A percentile compares a stretch with the other conserved stretches of the same genome.
Evolutionary conservation across 1,140 invertebrate genomes (phyloP).

Genomic region (Orussus abietinus): DNA sequence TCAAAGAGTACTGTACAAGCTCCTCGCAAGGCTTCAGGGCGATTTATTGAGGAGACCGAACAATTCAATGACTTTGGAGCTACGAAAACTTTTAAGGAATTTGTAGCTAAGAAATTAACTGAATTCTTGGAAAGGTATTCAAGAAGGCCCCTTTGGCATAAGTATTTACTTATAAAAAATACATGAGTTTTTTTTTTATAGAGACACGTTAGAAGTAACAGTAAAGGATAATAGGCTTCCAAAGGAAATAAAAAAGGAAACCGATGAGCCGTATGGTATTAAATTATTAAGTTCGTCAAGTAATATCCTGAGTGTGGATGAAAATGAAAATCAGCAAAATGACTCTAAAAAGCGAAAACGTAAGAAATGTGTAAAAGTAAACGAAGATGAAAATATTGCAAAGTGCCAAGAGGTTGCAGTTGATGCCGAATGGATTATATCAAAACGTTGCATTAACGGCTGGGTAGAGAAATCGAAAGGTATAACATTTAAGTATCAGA

Average conservation of each 20-base stretch:
- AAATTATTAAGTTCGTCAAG: conserved; percentile 29
- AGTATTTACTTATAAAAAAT: conserved; percentile 1
- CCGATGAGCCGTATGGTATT: too few species aligned
- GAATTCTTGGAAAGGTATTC: conserved; percentile 31
- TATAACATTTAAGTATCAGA: conserved; percentile 38
- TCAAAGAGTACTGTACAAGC: too few species aligned
- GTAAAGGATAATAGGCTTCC: conserved; percentile 11
- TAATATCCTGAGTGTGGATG: conserved; percentile 10
- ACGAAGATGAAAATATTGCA: neutral
- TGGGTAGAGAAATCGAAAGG: conserved; percentile 31
- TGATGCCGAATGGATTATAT: conserved; percentile 30
- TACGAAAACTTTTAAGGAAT: conserved; percentile 24
- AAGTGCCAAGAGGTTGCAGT: conserved; percentile 32
- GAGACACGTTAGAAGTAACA: conserved; percentile 14
- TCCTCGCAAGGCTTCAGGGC: too few species aligned
- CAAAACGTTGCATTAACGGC: conserved; percentile 25
- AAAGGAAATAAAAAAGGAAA: conserved; percentile 1
- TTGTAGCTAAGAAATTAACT: conserved; percentile 31
- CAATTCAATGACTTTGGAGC: conserved; percentile 29
- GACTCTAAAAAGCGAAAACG: conserved; percentile 12
- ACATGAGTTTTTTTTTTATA: conserved; percentile 7
- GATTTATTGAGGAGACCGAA: conserved; percentile 15
- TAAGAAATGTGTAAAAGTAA: conserved; percentile 15
- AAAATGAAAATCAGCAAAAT: conserved; percentile 7
- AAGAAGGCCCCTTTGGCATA: neutral